phyloP scores from a whole-genome alignment of 2,113 vertebrate genomes.

The Trogon surrucura region DNA sequence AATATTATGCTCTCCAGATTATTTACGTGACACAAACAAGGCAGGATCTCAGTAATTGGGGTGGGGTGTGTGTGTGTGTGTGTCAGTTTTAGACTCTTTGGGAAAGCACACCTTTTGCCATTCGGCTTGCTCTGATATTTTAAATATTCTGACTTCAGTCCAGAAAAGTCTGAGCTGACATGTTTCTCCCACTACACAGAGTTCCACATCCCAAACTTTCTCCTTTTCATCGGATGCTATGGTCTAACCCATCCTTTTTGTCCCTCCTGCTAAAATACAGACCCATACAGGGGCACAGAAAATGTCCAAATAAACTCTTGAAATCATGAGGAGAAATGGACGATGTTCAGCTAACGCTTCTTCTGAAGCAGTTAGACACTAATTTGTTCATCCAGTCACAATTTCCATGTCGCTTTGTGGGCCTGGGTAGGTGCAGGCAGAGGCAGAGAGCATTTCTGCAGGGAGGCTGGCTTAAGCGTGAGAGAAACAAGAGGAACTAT shows the following conservation, averaged over 20 bases:
- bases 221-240: background rate
- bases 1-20: conserved; percentile 49
- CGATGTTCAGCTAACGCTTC: background rate
- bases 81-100: conserved; percentile 7
- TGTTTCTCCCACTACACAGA: background rate
- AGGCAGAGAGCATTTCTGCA: background rate
- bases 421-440: background rate
- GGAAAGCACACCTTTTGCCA: background rate
- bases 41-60: background rate
- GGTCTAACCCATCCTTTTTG: background rate
- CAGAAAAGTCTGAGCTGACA: background rate
- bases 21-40: conserved; percentile 37
- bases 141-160: background rate
- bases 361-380: background rate
- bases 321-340: background rate
- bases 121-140: background rate
- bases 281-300: background rate
- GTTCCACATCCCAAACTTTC: background rate
- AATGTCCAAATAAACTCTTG: background rate
- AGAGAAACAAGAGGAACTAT: background rate
- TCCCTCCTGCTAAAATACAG: background rate
- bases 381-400: background rate
- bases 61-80: too few species aligned
- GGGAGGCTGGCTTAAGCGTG: background rate
- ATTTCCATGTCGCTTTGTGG: background rate